Evolutionary conservation across 2,113 vertebrate genomes (phyloP).

Genomic region (Ursus arctos): DNA sequence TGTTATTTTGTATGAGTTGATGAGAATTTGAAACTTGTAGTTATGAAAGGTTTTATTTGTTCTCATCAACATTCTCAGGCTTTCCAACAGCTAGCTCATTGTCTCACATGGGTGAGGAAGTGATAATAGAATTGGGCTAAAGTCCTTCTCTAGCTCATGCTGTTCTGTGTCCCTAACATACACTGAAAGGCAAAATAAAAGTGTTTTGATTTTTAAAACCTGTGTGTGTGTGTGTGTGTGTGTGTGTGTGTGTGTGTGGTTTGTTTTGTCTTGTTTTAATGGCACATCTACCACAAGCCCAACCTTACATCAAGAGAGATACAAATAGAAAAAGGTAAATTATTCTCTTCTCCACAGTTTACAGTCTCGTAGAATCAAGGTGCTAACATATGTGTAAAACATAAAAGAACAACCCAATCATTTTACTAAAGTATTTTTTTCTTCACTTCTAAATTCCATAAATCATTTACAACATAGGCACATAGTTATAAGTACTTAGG

Average conservation of each 20-base stretch:
- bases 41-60: background rate
- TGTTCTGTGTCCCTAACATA: background rate
- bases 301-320: background rate
- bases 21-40: background rate
- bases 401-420: background rate
- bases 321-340: background rate
- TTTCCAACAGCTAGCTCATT: background rate
- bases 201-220: background rate
- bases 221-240: background rate
- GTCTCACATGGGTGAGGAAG: background rate
- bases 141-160: background rate
- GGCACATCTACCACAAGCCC: background rate
- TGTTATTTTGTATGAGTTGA: background rate
- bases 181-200: background rate
- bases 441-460: background rate
- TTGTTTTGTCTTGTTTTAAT: constrained; percentile 7
- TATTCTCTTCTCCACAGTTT: background rate
- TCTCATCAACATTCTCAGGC: background rate
- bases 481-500: background rate
- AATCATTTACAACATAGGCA: background rate
- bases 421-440: background rate
- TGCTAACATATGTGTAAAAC: background rate
- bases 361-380: background rate
- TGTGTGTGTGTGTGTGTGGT: background rate
- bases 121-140: background rate